A percentile compares a stretch with the other conserved stretches of the same genome.
Conservation (phyloP, 2,888 invertebrate species). For the Drosophila dives region DNA sequence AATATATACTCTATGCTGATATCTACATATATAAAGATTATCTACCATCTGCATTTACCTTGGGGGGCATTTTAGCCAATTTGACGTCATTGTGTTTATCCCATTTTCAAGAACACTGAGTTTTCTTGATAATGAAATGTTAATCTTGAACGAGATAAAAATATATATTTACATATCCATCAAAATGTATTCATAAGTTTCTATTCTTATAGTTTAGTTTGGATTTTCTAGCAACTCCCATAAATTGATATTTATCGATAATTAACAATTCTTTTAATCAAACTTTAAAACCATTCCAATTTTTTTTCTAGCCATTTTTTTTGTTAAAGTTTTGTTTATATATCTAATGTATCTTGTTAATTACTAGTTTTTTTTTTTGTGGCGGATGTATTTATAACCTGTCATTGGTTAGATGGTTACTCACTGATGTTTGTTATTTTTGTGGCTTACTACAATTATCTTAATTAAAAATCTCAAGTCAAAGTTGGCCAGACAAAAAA, state of each 20-base stretch:
- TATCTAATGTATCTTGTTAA: neutral
- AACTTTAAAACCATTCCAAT: too few relatives aligned
- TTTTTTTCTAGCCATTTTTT: neutral
- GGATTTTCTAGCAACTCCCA: neutral
- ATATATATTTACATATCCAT: neutral
- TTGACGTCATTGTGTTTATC: constrained; percentile 71
- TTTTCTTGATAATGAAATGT: neutral
- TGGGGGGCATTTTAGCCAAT: constrained; percentile 69
- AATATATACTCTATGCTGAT: constrained; percentile 1
- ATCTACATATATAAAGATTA: neutral
- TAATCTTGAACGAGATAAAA: neutral
- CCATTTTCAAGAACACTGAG: constrained; percentile 43
- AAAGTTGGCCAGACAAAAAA: constrained; percentile 58
- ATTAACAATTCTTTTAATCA: neutral
- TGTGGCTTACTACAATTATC: constrained; percentile 65
- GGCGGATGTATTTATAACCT: constrained; percentile 27
- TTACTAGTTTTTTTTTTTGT: constrained; percentile 4
- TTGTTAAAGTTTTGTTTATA: neutral
- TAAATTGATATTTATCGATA: neutral
- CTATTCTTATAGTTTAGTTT: neutral
- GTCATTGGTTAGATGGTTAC: constrained; percentile 6
- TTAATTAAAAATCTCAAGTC: constrained; percentile 74
- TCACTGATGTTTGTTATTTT: constrained; percentile 18
- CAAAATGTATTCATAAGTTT: neutral
- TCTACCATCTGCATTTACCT: constrained; percentile 15